phyloP scores from a whole-genome alignment of 2,113 vertebrate species.

The Labeo rohita region DNA sequence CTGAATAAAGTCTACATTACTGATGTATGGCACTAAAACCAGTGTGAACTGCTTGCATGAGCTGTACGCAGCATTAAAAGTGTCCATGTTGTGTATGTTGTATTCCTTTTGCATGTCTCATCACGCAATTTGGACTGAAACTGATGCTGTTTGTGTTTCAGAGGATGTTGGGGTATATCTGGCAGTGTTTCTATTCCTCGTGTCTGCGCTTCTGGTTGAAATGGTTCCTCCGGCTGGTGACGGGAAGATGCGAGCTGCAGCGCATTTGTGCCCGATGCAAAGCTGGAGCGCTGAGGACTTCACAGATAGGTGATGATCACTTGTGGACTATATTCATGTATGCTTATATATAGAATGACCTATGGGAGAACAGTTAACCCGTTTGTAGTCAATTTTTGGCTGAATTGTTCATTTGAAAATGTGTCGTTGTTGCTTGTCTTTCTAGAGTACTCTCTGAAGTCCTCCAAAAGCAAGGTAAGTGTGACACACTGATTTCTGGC shows the following conservation, averaged over 20 bases:
- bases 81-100: background rate
- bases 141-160: constrained; percentile 47
- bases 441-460: constrained; percentile 87
- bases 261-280: constrained; percentile 78
- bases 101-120: background rate
- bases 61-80: background rate
- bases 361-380: too few species aligned
- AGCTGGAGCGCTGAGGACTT: constrained; percentile 82
- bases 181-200: constrained; percentile 86
- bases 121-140: background rate
- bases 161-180: constrained; percentile 84
- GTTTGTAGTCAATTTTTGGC: background rate
- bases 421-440: constrained; percentile 41
- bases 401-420: background rate
- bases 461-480: constrained; percentile 92
- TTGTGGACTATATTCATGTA: background rate
- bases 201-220: constrained; percentile 92
- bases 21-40: background rate
- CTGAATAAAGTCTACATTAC: background rate
- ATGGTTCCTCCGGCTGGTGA: constrained; percentile 87
- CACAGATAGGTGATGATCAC: constrained; percentile 55
- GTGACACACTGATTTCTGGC: background rate
- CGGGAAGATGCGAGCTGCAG: constrained; percentile 90
- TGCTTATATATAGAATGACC: background rate
- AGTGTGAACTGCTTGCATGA: background rate